phyloP scores from a whole-genome alignment of 2,113 vertebrate genomes.

The Charina bottae region DNA sequence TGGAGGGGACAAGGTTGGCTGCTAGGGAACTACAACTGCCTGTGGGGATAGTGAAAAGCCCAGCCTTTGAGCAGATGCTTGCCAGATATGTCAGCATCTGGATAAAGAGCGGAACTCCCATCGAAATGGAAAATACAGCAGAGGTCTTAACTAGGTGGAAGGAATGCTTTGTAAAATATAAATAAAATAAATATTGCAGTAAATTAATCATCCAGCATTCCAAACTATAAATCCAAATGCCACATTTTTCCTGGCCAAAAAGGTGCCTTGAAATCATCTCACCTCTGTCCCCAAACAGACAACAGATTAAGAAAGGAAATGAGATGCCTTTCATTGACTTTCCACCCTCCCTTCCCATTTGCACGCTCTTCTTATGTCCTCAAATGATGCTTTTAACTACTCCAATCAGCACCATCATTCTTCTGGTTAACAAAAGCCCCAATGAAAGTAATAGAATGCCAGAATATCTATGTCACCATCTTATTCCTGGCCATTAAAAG shows the following conservation, averaged over 20 bases:
- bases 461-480: neutral
- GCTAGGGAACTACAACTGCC: slow-evolving; percentile 12
- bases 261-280: neutral
- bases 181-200: neutral
- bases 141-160: neutral
- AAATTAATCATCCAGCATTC: neutral
- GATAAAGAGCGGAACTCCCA: slow-evolving; percentile 41
- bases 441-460: neutral
- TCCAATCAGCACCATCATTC: neutral
- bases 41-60: slow-evolving; percentile 37
- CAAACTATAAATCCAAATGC: neutral
- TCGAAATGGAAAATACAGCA: slow-evolving; percentile 16
- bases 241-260: neutral
- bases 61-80: slow-evolving; percentile 48
- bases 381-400: neutral
- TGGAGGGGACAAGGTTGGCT: slow-evolving; percentile 39
- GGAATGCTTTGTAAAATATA: neutral
- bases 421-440: neutral
- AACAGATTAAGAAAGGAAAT: neutral
- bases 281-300: neutral
- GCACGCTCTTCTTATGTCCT: neutral
- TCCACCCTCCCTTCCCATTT: neutral
- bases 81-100: slow-evolving; percentile 5
- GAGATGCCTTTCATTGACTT: neutral
- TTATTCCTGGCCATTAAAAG: neutral